Percentiles rank a stretch among this genome's conserved stretches.
Conservation (phyloP, 2,888 invertebrate genomes). For the Dichetophora obliterata region DNA sequence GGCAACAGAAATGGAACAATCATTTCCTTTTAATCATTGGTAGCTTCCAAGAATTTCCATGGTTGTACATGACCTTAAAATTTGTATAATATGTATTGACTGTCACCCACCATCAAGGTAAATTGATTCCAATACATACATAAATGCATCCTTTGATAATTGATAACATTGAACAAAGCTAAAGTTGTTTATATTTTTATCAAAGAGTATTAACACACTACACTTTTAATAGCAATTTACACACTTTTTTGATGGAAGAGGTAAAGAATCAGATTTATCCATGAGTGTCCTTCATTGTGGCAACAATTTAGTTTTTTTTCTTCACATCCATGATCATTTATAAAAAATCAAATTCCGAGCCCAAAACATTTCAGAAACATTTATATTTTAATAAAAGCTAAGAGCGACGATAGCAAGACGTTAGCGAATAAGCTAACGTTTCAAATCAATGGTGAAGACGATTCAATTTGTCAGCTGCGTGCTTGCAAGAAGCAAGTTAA, state of each 20-base stretch:
- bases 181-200: not conserved
- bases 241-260: not conserved
- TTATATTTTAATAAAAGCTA: no score
- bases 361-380: not conserved
- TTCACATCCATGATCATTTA: not conserved
- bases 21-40: not conserved
- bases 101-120: no score
- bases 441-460: no score
- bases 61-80: conserved; percentile 7
- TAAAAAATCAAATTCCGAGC: not conserved
- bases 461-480: no score
- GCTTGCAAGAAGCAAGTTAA: no score
- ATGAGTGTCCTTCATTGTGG: not conserved
- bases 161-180: not conserved
- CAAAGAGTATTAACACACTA: not conserved
- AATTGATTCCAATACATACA: no score
- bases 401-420: no score
- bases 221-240: not conserved
- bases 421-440: no score
- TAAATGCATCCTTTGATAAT: not conserved
- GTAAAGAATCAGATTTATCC: not conserved
- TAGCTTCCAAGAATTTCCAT: not conserved
- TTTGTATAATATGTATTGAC: not conserved
- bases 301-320: not conserved
- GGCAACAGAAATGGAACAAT: not conserved